These are phyloP conservation scores for Diorhabda carinulata DNA, from an alignment of 1,140 invertebrate genomes.

Conservation along the genomic window DNA sequence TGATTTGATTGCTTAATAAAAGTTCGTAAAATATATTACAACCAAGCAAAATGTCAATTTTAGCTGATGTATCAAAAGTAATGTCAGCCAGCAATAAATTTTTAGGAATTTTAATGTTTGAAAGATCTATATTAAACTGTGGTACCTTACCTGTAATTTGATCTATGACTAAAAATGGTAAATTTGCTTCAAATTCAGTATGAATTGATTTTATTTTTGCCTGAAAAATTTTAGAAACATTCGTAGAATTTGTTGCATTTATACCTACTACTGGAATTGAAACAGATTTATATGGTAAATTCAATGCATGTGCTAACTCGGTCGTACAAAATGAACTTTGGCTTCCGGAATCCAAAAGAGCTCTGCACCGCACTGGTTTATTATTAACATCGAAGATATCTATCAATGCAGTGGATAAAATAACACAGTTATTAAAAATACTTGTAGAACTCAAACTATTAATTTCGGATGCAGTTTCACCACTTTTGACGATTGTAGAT, in stretches of 20 bases:
- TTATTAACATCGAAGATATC: constrained; percentile 5
- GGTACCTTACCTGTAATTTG: constrained; percentile 21
- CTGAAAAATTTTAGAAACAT: constrained; percentile 1
- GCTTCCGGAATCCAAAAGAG: constrained; percentile 15
- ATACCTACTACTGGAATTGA: constrained; percentile 9
- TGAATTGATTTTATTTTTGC: constrained; percentile 14
- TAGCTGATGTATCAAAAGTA: constrained; percentile 9
- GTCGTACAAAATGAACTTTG: constrained; percentile 15
- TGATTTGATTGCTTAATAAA: constrained; percentile 12
- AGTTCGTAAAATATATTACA: constrained; percentile 15
- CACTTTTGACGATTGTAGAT: too few species aligned
- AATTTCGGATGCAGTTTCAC: too few species aligned
- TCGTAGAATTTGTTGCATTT: background rate
- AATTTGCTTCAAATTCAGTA: constrained; percentile 24
- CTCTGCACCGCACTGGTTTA: constrained; percentile 11
- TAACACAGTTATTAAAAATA: background rate
- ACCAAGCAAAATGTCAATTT: constrained; percentile 19
- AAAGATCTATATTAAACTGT: constrained; percentile 10
- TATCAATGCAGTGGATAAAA: constrained; percentile 11
- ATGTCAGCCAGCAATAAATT: constrained; percentile 15
- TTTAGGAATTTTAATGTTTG: constrained; percentile 4
- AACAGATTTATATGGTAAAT: constrained; percentile 3
- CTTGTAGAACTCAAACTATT: background rate
- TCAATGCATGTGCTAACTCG: constrained; percentile 4
- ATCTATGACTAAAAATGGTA: constrained; percentile 26